Evolutionary conservation across 2,797 vertebrate genomes (phyloP), one percentile per base, ranked within the genome.

Genomic region (Aphelocoma californica): DNA sequence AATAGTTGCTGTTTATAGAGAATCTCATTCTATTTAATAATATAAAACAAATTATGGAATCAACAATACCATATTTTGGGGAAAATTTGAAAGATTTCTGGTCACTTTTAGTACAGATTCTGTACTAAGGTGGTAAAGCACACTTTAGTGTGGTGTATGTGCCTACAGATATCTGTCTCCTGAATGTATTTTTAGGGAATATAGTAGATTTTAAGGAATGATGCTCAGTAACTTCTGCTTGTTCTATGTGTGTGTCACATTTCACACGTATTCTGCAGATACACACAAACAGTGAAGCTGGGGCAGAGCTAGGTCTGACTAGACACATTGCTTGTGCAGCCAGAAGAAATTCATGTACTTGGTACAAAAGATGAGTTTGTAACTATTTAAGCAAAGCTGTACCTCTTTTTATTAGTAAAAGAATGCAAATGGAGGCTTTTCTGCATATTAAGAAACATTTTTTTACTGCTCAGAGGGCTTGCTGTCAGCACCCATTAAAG

Each of bases 61-160:
- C 47, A 82, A 94, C 91, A 88, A 80, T 93, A 92, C 75, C 47
- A 10, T 91, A 51, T 25, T 95, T 96, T 85, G 21, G 34, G 82
- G 94, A 93, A 96, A 95, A 95, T 91, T 57, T 86, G 86, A 85
- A 95, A 86, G 90, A 77, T 88, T 92, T 96, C 81, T 96, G 45
- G 48, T 93, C 48, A 66, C 64, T 92, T 97, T 93, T 90, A 87
- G 90, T 93, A 66, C 44, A 77, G 51, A 78, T 96, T 97, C 88
- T 90, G 90, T 85, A 90, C 38, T 65, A 84, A 96, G 69, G 71
- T 93, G 84, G 58, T 88, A 93, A 92, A 92, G 57, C n/a, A 51
- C 66, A 47, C 28, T 87, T 86, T 42, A 73, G 28, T 50, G 24
- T 61, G 40, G 73, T 74, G 19, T 21, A 24, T 44, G 45, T 62